phyloP scores from a whole-genome alignment of 2,888 invertebrate genomes.

The Dastarcus helophoroides region DNA sequence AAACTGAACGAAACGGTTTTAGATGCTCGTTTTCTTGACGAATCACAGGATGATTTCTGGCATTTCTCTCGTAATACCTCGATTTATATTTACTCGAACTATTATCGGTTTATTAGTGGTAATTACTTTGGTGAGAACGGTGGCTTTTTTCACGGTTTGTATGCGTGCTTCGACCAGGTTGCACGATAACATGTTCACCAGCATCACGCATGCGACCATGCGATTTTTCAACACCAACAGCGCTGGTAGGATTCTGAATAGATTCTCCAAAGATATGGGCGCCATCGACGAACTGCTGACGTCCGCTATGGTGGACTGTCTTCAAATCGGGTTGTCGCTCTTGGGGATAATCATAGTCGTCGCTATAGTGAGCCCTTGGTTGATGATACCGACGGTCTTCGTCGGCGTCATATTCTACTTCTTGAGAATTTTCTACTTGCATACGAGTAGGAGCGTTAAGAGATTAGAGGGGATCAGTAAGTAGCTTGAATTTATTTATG shows the following conservation, averaged over 20 bases:
- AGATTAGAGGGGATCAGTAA: slow-evolving; percentile 59
- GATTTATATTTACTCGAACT: slow-evolving; percentile 32
- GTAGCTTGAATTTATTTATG: slow-evolving; percentile 23
- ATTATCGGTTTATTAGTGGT: slow-evolving; percentile 36
- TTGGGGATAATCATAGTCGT: slow-evolving; percentile 64
- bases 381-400: slow-evolving; percentile 52
- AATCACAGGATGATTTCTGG: slow-evolving; percentile 25
- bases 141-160: slow-evolving; percentile 43
- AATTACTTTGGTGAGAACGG: slow-evolving; percentile 37
- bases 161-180: slow-evolving; percentile 43
- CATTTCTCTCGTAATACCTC: slow-evolving; percentile 29
- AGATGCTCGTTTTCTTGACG: too few relatives aligned
- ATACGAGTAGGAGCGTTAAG: slow-evolving; percentile 65
- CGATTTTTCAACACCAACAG: slow-evolving; percentile 59
- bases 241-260: slow-evolving; percentile 49
- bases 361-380: slow-evolving; percentile 56
- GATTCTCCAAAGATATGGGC: slow-evolving; percentile 60
- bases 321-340: slow-evolving; percentile 47
- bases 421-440: slow-evolving; percentile 55
- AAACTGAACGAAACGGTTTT: slow-evolving; percentile 2
- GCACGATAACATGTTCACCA: slow-evolving; percentile 41
- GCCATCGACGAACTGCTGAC: slow-evolving; percentile 44
- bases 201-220: slow-evolving; percentile 50
- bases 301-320: slow-evolving; percentile 40
- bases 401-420: slow-evolving; percentile 53